Conservation (phyloP, 2,113 vertebrate species). For the Vimba vimba region DNA sequence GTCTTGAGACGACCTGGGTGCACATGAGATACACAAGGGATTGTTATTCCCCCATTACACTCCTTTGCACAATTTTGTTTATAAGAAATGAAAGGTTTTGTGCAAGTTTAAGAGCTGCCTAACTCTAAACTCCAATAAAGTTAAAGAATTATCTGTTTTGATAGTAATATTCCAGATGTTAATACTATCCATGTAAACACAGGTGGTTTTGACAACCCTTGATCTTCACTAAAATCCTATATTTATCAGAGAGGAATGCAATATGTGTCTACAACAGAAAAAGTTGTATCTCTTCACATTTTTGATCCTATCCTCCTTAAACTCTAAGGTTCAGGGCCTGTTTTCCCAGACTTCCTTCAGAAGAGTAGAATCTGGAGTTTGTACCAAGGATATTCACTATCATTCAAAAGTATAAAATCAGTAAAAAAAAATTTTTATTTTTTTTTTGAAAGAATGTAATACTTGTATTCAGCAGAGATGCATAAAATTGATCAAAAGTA, state of each 20-base stretch:
- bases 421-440: neutral
- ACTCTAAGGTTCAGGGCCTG: neutral
- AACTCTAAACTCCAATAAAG: constrained; percentile 2
- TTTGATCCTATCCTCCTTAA: neutral
- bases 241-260: neutral
- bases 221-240: neutral
- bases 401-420: neutral
- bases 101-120: neutral
- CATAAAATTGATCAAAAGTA: neutral
- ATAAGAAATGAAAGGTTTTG: neutral
- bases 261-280: neutral
- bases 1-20: constrained; percentile 61
- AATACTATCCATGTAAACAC: neutral
- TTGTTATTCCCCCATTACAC: neutral
- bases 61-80: neutral
- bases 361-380: neutral
- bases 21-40: constrained; percentile 36
- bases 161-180: neutral
- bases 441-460: neutral
- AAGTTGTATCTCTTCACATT: neutral
- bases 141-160: neutral
- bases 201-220: neutral
- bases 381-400: neutral
- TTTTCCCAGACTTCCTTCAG: neutral
- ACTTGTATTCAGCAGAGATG: neutral